Conservation (phyloP, 2,797 vertebrate genomes). For the Malacoraja senta region DNA sequence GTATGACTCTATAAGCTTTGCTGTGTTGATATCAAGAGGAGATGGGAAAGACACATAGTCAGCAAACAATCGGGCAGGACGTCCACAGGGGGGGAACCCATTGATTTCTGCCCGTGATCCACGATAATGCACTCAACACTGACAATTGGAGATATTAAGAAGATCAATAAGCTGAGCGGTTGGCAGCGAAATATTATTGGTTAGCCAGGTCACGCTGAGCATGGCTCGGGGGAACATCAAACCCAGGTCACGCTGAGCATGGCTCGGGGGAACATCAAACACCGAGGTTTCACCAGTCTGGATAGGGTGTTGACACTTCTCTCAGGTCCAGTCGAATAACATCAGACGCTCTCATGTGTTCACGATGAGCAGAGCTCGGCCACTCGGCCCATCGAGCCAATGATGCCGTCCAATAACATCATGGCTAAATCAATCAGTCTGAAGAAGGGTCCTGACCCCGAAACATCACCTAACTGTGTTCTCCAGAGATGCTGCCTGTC, state of each 20-base stretch:
- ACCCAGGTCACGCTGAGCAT: no score
- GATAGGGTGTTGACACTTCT: background rate
- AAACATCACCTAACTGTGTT: no score
- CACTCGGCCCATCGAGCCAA: no score
- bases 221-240: no score
- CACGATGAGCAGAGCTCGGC: no score
- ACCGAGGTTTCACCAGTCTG: background rate
- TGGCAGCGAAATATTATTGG: background rate
- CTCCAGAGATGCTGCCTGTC: no score
- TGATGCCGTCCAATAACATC: no score
- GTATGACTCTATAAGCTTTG: no score
- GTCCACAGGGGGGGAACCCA: background rate
- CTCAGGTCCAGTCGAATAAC: background rate
- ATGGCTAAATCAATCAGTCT: no score
- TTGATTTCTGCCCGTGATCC: background rate
- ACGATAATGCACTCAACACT: background rate
- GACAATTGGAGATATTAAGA: constrained; percentile 1
- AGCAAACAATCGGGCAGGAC: background rate
- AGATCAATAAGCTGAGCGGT: background rate
- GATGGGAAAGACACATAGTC: background rate
- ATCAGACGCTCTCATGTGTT: background rate
- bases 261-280: background rate
- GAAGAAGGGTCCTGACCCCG: no score
- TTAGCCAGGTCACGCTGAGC: background rate
- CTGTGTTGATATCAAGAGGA: no score